Conservation (phyloP, 1,140 invertebrate genomes). For the Gonioctena quinquepunctata region DNA sequence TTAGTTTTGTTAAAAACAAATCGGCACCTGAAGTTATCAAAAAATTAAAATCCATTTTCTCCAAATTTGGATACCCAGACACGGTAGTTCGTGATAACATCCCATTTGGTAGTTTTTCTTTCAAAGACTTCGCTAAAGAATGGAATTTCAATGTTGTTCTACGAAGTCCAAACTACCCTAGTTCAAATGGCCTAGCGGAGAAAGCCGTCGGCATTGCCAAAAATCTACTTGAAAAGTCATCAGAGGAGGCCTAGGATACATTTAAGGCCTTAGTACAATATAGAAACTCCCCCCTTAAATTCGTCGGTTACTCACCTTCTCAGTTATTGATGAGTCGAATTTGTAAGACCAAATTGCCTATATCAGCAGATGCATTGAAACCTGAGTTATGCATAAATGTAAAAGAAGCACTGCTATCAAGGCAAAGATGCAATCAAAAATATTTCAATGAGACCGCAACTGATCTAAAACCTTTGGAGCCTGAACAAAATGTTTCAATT, state of each 20-base stretch:
- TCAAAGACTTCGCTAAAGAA: conserved; percentile 45
- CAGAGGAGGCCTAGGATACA: conserved; percentile 10
- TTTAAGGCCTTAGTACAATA: conserved; percentile 18
- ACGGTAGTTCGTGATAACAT: conserved; percentile 44
- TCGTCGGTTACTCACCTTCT: conserved; percentile 33
- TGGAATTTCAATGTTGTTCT: conserved; percentile 53
- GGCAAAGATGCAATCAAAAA: too few species aligned
- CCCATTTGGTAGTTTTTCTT: conserved; percentile 32
- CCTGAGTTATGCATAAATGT: neutral
- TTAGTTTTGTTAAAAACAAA: conserved; percentile 38
- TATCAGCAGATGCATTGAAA: neutral
- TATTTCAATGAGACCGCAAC: too few species aligned
- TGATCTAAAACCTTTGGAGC: too few species aligned
- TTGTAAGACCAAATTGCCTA: conserved; percentile 10
- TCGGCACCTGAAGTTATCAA: conserved; percentile 9
- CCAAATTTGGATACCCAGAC: conserved; percentile 39
- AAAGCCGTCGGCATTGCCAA: conserved; percentile 46
- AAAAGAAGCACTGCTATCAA: too few species aligned
- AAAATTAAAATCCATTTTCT: conserved; percentile 29
- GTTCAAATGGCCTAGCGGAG: conserved; percentile 50
- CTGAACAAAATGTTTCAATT: too few species aligned
- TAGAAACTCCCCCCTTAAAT: conserved; percentile 31
- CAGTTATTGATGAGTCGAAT: conserved; percentile 27
- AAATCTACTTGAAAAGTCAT: conserved; percentile 41
- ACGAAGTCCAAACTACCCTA: conserved; percentile 51